phyloP scores from a whole-genome alignment of 2,888 invertebrate genomes.

The Trissonchulus sp. region DNA sequence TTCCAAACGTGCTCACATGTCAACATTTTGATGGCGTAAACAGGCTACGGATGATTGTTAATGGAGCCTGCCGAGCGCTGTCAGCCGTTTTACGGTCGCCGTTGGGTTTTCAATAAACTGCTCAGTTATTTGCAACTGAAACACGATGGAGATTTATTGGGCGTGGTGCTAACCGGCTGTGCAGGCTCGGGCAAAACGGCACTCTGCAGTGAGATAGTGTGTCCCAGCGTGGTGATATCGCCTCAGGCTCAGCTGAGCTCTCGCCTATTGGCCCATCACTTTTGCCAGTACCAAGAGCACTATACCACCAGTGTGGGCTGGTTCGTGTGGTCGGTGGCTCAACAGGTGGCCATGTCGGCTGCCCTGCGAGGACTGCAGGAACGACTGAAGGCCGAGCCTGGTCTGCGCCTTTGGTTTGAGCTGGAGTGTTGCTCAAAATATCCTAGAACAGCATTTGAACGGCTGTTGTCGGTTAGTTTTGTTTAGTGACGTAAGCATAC shows the following conservation, averaged over 20 bases:
- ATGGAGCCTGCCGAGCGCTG: too few species aligned
- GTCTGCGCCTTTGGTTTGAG: too few species aligned
- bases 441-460: too few species aligned
- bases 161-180: slow-evolving; percentile 79
- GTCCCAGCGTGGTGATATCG: slow-evolving; percentile 39
- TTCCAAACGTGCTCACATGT: too few species aligned
- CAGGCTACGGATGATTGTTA: too few species aligned
- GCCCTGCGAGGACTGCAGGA: not conserved
- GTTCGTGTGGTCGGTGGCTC: slow-evolving; percentile 75
- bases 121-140: slow-evolving; percentile 71
- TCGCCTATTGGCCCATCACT: slow-evolving; percentile 75
- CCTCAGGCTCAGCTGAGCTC: slow-evolving; percentile 63
- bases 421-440: too few species aligned
- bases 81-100: slow-evolving; percentile 76
- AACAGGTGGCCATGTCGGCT: slow-evolving; percentile 59
- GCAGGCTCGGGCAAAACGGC: slow-evolving; percentile 93
- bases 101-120: slow-evolving; percentile 92
- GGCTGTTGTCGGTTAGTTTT: slow-evolving; percentile 23
- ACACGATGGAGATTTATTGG: too few species aligned
- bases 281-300: slow-evolving; percentile 58
- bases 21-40: too few species aligned
- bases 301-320: slow-evolving; percentile 71
- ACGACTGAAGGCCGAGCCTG: not conserved
- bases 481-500: too few species aligned
- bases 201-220: slow-evolving; percentile 69